These are phyloP conservation scores for Trichoplusia ni DNA, from an alignment of 1,140 invertebrate species.

Conservation along the genomic window DNA sequence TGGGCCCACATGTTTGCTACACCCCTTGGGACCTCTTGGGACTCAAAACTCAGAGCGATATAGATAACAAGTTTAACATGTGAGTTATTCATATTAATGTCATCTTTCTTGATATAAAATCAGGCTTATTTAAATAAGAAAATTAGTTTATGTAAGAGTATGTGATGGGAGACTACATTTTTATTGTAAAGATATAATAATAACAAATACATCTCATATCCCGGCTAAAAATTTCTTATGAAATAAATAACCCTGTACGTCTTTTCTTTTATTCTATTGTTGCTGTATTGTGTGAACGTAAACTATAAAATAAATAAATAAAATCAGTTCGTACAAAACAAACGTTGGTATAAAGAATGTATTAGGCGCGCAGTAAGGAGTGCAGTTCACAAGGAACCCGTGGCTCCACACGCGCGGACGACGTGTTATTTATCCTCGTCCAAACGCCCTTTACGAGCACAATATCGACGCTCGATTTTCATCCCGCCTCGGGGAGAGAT, in stretches of 20 bases:
- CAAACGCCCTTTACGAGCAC: constrained; percentile 62
- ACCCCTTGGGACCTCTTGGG: neutral
- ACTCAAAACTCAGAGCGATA: constrained; percentile 8
- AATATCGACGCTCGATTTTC: constrained; percentile 67
- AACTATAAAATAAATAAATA: neutral
- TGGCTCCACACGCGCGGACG: constrained; percentile 33
- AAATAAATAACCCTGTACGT: too few relatives aligned
- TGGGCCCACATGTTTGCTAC: constrained; percentile 6
- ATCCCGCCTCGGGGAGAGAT: constrained; percentile 59
- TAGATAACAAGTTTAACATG: neutral
- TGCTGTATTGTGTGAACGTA: too few relatives aligned
- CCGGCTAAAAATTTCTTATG: too few relatives aligned
- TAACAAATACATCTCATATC: too few relatives aligned
- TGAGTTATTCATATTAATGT: constrained; percentile 7
- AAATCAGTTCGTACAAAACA: constrained; percentile 8
- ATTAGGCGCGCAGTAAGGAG: constrained; percentile 11
- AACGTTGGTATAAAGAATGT: constrained; percentile 7
- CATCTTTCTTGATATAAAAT: too few relatives aligned
- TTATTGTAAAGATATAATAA: too few relatives aligned
- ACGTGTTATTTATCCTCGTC: constrained; percentile 64
- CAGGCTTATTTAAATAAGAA: too few relatives aligned
- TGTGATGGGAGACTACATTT: too few relatives aligned
- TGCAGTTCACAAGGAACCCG: neutral
- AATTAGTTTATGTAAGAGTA: too few relatives aligned
- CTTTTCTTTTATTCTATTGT: too few relatives aligned